Evolutionary conservation across 2,888 invertebrate species (phyloP), one percentile per base, ranked within the genome.

Genomic region (Pristionchus entomophagus): DNA sequence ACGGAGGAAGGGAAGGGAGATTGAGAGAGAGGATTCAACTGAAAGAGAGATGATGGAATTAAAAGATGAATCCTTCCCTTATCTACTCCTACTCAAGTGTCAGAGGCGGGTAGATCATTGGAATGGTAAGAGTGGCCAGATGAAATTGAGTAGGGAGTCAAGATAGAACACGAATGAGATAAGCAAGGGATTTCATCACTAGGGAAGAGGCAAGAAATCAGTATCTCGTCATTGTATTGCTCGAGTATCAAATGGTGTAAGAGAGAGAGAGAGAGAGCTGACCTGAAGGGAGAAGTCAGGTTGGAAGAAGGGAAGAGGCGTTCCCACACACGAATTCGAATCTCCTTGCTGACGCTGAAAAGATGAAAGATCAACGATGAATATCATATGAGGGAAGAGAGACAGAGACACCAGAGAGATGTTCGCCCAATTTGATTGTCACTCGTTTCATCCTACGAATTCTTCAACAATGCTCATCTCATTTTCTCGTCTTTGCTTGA

Each of bases 281-380:
- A 41, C 81, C 51, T 53, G 56, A 81, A 81, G 81, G 26, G 51
- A n/a, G 56, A 81, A 81, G n/a, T 81, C 81, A 19, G 81, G 19
- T 38, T 81, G 81, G 51, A 81, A 56, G 81, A 81, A 81, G 26
- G 62, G 62, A 62, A 83, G 59, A 26, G 83, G 83, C 14, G 83
- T 83, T 62, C 62, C 62, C 12, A 51, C 62, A 49, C 83, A 83
- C n/a, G 41, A 45, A 83, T 22, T 26, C 19, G 51, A 32, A 19
- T 83, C 83, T 17, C 32, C n/a, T 45, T 83, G 83, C 17, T 35
- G 59, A 6, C 62, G 62, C 83, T 83, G 83, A 41, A 83, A 45
- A 62, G 59, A 83, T 59, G 22, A 83, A 59, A 51, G 59, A 83
- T 81, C 81, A 81, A 19, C 38, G 38, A 65, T 65, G 38, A 29